Base-by-base conservation (phyloP, 2,888 invertebrate species). In the Lithophane socia region DNA sequence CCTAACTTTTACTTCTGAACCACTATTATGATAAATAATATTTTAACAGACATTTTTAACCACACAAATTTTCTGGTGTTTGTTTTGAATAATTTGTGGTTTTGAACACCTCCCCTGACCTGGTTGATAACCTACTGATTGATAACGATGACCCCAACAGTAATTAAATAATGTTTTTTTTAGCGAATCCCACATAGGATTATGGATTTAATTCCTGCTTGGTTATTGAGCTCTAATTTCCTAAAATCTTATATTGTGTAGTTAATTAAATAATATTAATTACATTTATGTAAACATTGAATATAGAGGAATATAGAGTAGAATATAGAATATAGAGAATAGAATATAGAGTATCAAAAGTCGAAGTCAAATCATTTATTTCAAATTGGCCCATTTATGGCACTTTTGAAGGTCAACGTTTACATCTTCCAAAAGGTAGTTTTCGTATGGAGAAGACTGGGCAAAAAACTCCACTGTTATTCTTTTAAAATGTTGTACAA, bases 101-200 rank as follows among this genome's bases (percentile, higher is more conserved):
- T 67, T 75, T 64, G n/a, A 69, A 75, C 65, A 79, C 37, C 12
- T 37, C 29, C 42, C 7, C 16, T 70, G 72, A 73, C 73, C 47
- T 79, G 9, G 7, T 54, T 70, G 73, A 74, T 80, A 80, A 79
- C 81, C 82, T 71, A 49, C 3, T 29, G 47, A 56, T 47, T 70
- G 74, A 71, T 74, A 74, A 52, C n/a, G 84, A 13, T 74, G 52
- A 83, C 29, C 74, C 47, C 9, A 61, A 52, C 21, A 64, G 29
- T 42, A 49, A 74, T 63, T 3, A 24, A 79, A 56, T 68, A 4
- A 18, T 68, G 47, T 81, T 3, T 60, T 18, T 29, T 29, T 65
- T 12, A 21, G 24, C 60, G 42, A 60, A 63, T 56, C 49, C 13
- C 42, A 16, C 12, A 8, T 5, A 70, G 9, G 37, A 70, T 67